A percentile compares a stretch with the other conserved stretches of the same genome.
These are phyloP conservation scores for Polymixis lichenea DNA, from an alignment of 2,888 invertebrate genomes.

Conservation along the genomic window DNA sequence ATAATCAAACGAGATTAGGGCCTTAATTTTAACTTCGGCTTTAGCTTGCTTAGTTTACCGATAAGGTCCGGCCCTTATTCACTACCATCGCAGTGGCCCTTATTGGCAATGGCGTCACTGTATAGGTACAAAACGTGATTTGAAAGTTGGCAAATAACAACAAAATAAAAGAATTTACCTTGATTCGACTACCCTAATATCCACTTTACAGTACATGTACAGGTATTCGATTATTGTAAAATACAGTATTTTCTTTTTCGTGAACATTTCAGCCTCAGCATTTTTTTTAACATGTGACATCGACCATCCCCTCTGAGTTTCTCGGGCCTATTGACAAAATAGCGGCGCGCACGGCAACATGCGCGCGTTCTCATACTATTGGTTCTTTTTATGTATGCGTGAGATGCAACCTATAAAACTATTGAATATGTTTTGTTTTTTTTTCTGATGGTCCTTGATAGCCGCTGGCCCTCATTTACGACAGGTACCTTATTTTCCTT, in stretches of 20 bases:
- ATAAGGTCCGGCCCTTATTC: slow-evolving; percentile 5
- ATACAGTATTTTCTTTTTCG: not conserved
- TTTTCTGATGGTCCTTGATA: not conserved
- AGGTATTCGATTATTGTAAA: not conserved
- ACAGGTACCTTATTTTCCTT: not conserved
- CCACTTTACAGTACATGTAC: not conserved
- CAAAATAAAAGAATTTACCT: not conserved
- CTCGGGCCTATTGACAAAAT: not conserved
- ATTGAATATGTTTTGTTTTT: not conserved
- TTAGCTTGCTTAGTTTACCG: too few species aligned
- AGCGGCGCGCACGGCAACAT: not conserved
- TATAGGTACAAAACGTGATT: too few species aligned
- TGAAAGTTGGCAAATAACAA: not conserved
- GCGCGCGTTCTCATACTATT: not conserved
- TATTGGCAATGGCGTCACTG: too few species aligned
- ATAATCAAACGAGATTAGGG: too few species aligned
- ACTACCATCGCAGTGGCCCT: not conserved
- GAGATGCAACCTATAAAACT: not conserved
- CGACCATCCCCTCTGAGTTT: not conserved
- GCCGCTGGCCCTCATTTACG: slow-evolving; percentile 1
- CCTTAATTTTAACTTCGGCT: too few species aligned
- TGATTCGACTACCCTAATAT: not conserved
- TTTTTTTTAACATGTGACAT: not conserved
- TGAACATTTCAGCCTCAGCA: not conserved
- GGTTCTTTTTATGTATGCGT: not conserved